These are phyloP conservation scores for Ovis canadensis DNA, from an alignment of 2,113 vertebrate species.

Conservation along the genomic window DNA sequence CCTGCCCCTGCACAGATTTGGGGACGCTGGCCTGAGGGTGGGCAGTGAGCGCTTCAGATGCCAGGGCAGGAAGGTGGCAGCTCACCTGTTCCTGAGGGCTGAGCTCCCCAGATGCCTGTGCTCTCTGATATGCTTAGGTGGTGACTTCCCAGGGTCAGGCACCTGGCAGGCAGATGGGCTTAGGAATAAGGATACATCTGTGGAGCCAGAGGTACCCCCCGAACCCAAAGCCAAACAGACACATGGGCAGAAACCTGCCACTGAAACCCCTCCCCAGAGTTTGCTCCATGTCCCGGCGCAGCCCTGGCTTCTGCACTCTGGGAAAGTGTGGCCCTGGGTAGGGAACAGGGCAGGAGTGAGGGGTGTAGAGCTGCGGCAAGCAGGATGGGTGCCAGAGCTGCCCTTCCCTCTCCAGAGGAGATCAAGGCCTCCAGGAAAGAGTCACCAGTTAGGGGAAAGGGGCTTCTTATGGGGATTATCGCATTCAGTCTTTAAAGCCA, in stretches of 20 bases:
- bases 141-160: neutral
- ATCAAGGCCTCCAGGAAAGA: neutral
- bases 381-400: neutral
- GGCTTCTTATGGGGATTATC: neutral
- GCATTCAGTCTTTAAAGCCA: neutral
- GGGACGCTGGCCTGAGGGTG: neutral
- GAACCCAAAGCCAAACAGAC: neutral
- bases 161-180: neutral
- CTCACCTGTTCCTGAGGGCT: neutral
- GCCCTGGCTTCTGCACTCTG: neutral
- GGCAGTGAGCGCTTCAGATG: neutral
- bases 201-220: neutral
- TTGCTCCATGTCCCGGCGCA: neutral
- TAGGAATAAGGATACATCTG: neutral
- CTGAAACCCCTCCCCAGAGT: neutral
- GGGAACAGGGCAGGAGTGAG: no score
- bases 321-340: neutral
- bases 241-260: neutral
- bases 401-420: neutral
- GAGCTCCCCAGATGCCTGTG: neutral
- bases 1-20: neutral
- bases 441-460: neutral
- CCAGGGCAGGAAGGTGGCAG: neutral
- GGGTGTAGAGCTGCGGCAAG: neutral
- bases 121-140: neutral